Percentiles rank a stretch among this genome's conserved stretches.
Conservation (phyloP, 2,888 invertebrate species). For the Pedicia rivosa region DNA sequence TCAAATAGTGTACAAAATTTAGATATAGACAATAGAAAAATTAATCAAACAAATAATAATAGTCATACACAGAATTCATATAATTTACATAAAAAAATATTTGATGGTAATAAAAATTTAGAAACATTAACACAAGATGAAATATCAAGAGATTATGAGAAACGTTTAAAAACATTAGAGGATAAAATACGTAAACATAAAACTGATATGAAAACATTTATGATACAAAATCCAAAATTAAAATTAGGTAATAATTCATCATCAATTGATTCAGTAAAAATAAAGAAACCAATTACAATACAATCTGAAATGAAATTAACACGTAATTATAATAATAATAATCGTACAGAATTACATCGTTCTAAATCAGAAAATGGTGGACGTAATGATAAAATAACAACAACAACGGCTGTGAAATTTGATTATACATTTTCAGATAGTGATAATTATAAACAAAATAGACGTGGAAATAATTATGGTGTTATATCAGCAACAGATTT, state of each 20-base stretch:
- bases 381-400: background rate
- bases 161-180: slow-evolving; percentile 18
- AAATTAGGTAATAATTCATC: no score
- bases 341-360: background rate
- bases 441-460: slow-evolving; percentile 4
- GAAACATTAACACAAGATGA: background rate
- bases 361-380: slow-evolving; percentile 1
- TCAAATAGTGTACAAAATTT: background rate
- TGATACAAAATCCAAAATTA: slow-evolving; percentile 7
- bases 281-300: background rate
- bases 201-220: slow-evolving; percentile 19
- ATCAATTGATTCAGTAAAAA: no score
- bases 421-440: slow-evolving; percentile 8
- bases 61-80: no score
- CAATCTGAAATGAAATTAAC: background rate
- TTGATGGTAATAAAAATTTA: no score
- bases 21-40: slow-evolving; percentile 1
- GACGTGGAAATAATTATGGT: slow-evolving; percentile 7
- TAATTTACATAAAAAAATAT: no score
- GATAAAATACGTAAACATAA: slow-evolving; percentile 21
- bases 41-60: background rate
- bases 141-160: slow-evolving; percentile 18
- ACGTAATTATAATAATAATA: background rate
- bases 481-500: slow-evolving; percentile 9
- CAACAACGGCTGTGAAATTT: slow-evolving; percentile 5